Evolutionary conservation across 2,797 vertebrate genomes (phyloP).

Genomic region (Loris lydekkerianus): DNA sequence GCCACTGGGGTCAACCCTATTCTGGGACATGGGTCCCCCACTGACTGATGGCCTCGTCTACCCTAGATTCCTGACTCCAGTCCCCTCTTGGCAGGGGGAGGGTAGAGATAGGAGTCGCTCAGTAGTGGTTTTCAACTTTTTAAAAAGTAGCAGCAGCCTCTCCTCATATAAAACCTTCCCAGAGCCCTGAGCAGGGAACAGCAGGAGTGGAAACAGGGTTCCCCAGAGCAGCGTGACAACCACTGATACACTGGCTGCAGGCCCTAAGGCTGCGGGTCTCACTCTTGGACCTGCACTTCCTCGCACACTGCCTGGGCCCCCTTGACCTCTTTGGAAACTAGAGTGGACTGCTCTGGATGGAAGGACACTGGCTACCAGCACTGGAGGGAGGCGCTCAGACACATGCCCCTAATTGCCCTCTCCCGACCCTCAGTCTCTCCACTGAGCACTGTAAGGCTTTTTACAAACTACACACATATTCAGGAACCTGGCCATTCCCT

Average conservation of each 20-base stretch:
- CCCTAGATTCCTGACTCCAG: too few species aligned
- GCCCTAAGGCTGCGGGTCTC: neutral
- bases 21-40: neutral
- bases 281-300: neutral
- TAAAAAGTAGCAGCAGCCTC: neutral
- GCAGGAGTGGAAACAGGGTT: neutral
- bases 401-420: neutral
- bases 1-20: neutral
- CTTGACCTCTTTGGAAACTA: neutral
- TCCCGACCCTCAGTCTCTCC: neutral
- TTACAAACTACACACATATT: neutral
- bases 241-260: neutral
- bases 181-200: neutral
- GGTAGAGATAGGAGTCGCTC: neutral
- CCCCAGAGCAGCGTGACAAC: neutral
- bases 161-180: neutral
- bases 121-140: neutral
- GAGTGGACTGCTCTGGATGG: neutral
- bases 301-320: accelerated
- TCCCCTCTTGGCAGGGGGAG: too few species aligned
- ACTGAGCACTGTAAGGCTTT: neutral
- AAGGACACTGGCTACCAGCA: accelerated
- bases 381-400: neutral
- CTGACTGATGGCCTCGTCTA: neutral
- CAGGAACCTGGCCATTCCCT: neutral